These are phyloP conservation scores for Molothrus ater DNA, from an alignment of 2,797 vertebrate species.

Conservation along the genomic window DNA sequence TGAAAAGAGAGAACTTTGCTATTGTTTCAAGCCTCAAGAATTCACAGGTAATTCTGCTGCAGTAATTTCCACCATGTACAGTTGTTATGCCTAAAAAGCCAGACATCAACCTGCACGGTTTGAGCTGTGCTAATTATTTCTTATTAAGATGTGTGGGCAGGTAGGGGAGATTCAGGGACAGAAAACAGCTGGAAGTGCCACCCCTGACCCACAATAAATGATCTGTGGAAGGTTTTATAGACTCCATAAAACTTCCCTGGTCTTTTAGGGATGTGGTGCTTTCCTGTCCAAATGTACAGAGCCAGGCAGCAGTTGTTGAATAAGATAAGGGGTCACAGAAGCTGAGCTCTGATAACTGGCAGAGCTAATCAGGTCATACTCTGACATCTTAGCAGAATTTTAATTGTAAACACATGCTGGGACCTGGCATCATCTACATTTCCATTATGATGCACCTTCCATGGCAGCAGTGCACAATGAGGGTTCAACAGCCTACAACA, in stretches of 20 bases:
- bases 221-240: background rate
- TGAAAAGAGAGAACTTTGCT: background rate
- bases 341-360: background rate
- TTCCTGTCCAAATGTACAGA: background rate
- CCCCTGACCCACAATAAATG: background rate
- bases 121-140: background rate
- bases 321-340: background rate
- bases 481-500: background rate
- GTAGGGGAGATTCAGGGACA: background rate
- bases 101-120: background rate
- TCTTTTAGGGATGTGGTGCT: background rate
- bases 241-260: background rate
- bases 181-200: background rate
- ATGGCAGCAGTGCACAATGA: background rate
- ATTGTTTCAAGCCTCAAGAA: background rate
- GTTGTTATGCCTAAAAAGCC: background rate
- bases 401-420: background rate
- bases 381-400: background rate
- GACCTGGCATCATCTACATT: background rate
- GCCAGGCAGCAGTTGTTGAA: background rate
- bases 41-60: background rate
- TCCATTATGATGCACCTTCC: background rate
- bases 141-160: background rate
- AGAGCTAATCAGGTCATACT: conserved; percentile 32
- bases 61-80: background rate